phyloP scores from a whole-genome alignment of 2,113 vertebrate species.

The Synchiropus splendidus region DNA sequence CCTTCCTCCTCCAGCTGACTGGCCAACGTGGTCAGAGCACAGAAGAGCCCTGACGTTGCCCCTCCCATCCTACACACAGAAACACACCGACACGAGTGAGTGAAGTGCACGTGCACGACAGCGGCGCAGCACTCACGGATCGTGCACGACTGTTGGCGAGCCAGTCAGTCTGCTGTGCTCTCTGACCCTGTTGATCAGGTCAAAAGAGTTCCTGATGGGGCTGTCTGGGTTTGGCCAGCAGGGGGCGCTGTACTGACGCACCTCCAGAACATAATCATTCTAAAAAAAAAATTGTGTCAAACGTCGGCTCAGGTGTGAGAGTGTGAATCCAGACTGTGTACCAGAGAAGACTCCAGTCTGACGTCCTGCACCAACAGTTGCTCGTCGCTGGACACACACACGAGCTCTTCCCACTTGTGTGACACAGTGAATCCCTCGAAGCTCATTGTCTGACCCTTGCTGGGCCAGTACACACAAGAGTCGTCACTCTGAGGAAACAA shows the following conservation, averaged over 20 bases:
- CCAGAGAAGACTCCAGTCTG: constrained; percentile 73
- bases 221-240: constrained; percentile 96
- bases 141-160: constrained; percentile 78
- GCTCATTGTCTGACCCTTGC: constrained; percentile 84
- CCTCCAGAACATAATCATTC: constrained; percentile 84
- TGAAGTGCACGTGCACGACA: not conserved
- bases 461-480: constrained; percentile 81
- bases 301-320: not conserved
- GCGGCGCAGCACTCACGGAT: constrained; percentile 72
- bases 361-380: constrained; percentile 84
- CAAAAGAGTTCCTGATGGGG: constrained; percentile 89
- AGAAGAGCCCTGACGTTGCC: constrained; percentile 61
- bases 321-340: constrained; percentile 5
- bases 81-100: not conserved
- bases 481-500: constrained; percentile 55
- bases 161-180: constrained; percentile 76
- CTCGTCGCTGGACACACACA: constrained; percentile 83
- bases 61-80: constrained; percentile 52
- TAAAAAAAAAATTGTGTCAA: constrained; percentile 25
- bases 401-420: constrained; percentile 74
- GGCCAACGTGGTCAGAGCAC: constrained; percentile 79
- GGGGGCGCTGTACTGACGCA: constrained; percentile 81
- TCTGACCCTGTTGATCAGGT: constrained; percentile 79
- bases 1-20: constrained; percentile 86
- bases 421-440: constrained; percentile 86